Evolutionary conservation across 2,113 vertebrate species (phyloP).

Genomic region (Psephotus haematonotus): DNA sequence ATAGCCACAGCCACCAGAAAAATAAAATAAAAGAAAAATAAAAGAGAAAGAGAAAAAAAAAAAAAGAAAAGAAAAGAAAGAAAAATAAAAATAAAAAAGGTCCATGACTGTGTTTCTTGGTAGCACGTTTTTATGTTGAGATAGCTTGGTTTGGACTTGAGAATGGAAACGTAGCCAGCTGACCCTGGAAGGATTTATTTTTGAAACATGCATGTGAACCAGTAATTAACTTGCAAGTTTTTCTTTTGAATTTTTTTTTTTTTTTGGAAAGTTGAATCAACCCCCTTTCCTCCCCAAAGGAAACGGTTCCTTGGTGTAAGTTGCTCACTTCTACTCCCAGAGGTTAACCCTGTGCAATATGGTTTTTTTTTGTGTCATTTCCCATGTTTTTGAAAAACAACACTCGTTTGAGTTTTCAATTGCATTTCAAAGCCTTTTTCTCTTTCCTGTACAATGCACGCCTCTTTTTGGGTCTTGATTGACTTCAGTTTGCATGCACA

Average conservation of each 20-base stretch:
- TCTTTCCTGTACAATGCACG: slow-evolving; percentile 96
- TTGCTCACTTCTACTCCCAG: slow-evolving; percentile 73
- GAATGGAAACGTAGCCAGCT: slow-evolving; percentile 85
- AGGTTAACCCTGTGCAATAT: slow-evolving; percentile 84
- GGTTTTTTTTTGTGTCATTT: slow-evolving; percentile 72
- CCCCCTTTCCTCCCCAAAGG: slow-evolving; percentile 65
- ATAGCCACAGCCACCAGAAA: slow-evolving; percentile 91
- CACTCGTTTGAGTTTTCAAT: slow-evolving; percentile 87
- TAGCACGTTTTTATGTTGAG: slow-evolving; percentile 90
- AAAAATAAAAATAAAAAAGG: neutral
- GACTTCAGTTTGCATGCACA: slow-evolving; percentile 99
- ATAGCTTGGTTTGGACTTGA: slow-evolving; percentile 84
- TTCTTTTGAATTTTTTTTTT: slow-evolving; percentile 62
- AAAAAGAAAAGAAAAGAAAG: neutral
- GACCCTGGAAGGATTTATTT: slow-evolving; percentile 74
- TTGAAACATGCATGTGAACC: slow-evolving; percentile 83
- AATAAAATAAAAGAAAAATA: slow-evolving; percentile 65
- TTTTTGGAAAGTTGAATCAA: slow-evolving; percentile 71
- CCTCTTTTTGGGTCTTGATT: slow-evolving; percentile 94
- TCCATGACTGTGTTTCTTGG: slow-evolving; percentile 78
- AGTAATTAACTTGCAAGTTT: slow-evolving; percentile 78
- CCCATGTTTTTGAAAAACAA: slow-evolving; percentile 81
- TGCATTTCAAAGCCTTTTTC: slow-evolving; percentile 90
- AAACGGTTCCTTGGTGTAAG: slow-evolving; percentile 78
- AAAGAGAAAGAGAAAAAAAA: neutral